Conservation (phyloP, 2,797 vertebrate species). For the Pelobates cultripes region DNA sequence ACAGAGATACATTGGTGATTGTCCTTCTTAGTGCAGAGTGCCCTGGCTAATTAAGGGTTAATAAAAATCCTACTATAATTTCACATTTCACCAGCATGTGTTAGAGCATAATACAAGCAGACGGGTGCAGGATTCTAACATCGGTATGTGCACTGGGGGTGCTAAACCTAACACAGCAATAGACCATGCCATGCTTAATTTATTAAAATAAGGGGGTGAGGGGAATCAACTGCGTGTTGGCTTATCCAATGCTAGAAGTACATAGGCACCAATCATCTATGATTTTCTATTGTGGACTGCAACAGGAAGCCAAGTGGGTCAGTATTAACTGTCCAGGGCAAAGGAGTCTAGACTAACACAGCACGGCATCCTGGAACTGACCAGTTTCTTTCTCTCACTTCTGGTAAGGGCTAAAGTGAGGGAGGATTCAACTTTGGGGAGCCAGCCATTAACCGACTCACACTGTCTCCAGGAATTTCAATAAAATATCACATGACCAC, state of each 20-base stretch:
- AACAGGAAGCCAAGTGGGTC: no score
- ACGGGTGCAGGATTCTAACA: background rate
- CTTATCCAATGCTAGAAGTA: background rate
- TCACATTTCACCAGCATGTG: conserved; percentile 5
- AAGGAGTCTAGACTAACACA: no score
- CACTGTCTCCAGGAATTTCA: background rate
- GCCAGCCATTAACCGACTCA: background rate
- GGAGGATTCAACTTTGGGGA: background rate
- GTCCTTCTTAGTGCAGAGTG: conserved; percentile 21
- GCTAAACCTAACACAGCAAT: background rate
- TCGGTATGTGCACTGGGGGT: background rate
- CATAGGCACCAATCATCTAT: background rate
- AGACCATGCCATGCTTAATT: background rate
- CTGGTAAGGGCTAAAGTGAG: background rate
- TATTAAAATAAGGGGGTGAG: background rate
- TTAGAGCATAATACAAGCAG: background rate
- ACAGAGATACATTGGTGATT: background rate
- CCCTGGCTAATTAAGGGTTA: background rate
- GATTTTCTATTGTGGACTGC: background rate
- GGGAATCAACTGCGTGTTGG: background rate
- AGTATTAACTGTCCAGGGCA: background rate
- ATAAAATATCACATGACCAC: background rate
- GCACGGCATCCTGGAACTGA: no score
- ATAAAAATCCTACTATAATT: background rate
- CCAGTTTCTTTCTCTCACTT: background rate